A percentile compares a stretch with the other conserved stretches of the same genome.
Evolutionary conservation across 2,797 vertebrate genomes (phyloP).

Genomic region (Taeniopygia guttata): DNA sequence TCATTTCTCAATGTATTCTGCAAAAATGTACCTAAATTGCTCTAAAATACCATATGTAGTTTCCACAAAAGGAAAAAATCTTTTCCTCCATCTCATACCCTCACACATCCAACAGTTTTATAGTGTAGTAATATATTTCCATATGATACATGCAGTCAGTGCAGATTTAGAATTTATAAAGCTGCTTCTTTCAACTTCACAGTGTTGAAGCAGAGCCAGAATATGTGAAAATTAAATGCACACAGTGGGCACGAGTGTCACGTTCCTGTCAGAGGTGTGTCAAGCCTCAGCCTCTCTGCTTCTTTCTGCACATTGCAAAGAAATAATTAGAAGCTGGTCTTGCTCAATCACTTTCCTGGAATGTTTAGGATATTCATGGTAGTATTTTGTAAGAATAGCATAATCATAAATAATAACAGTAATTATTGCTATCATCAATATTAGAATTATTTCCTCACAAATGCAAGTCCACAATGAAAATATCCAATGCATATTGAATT

Average conservation of each 20-base stretch:
- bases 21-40: not conserved
- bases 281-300: slow-evolving; percentile 3
- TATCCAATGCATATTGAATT: not conserved
- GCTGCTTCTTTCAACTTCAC: not conserved
- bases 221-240: slow-evolving; percentile 1
- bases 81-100: not conserved
- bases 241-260: not conserved
- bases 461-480: not conserved
- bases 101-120: not conserved
- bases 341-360: not conserved
- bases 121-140: not conserved
- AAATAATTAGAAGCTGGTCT: slow-evolving; percentile 1
- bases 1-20: not conserved
- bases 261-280: slow-evolving; percentile 11
- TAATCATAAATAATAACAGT: not conserved
- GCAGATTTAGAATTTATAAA: not conserved
- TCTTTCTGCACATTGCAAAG: not conserved
- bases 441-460: slow-evolving; percentile 2
- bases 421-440: not conserved
- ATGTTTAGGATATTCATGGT: not conserved
- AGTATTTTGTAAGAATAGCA: not conserved
- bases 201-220: slow-evolving; percentile 9
- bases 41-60: not conserved
- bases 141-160: not conserved
- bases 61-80: not conserved